phyloP scores from a whole-genome alignment of 1,140 invertebrate species.

The Thalassaphorura encarpata region DNA sequence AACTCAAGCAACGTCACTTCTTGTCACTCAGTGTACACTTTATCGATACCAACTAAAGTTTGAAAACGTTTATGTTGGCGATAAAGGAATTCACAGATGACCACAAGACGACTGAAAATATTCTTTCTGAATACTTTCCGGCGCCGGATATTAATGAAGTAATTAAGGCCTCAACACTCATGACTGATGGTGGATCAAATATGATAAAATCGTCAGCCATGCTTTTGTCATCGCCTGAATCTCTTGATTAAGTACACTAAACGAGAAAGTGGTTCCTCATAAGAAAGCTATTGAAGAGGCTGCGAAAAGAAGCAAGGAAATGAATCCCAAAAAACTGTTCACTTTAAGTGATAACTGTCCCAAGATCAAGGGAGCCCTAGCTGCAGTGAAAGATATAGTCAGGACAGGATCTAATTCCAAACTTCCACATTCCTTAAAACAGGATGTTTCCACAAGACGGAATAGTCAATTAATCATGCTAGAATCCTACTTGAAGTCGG shows the following conservation, averaged over 20 bases:
- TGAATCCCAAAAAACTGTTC: constrained; percentile 8
- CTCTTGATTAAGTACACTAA: neutral
- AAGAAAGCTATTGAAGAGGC: too few relatives aligned
- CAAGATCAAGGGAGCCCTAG: neutral
- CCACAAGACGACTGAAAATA: constrained; percentile 10
- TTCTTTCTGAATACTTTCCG: constrained; percentile 1
- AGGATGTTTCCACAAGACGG: constrained; percentile 2
- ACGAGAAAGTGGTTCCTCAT: neutral
- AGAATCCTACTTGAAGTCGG: neutral
- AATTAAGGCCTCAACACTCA: neutral
- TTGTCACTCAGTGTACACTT: constrained; percentile 14
- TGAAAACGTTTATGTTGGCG: neutral
- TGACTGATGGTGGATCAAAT: constrained; percentile 10
- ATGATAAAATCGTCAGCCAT: constrained; percentile 2
- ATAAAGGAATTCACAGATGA: constrained; percentile 11
- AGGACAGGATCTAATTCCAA: neutral
- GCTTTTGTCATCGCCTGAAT: constrained; percentile 18
- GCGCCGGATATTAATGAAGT: neutral
- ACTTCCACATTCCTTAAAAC: constrained; percentile 1
- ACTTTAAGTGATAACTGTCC: neutral
- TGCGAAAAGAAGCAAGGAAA: too few relatives aligned
- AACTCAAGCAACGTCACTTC: constrained; percentile 10
- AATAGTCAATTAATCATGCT: constrained; percentile 11
- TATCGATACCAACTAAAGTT: neutral
- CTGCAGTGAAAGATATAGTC: constrained; percentile 5